A percentile compares a stretch with the other conserved stretches of the same genome.
These are phyloP conservation scores for Mesocentrotus franciscanus DNA, from an alignment of 53 echinoderm and acorn worm genomes.

Conservation along the genomic window DNA sequence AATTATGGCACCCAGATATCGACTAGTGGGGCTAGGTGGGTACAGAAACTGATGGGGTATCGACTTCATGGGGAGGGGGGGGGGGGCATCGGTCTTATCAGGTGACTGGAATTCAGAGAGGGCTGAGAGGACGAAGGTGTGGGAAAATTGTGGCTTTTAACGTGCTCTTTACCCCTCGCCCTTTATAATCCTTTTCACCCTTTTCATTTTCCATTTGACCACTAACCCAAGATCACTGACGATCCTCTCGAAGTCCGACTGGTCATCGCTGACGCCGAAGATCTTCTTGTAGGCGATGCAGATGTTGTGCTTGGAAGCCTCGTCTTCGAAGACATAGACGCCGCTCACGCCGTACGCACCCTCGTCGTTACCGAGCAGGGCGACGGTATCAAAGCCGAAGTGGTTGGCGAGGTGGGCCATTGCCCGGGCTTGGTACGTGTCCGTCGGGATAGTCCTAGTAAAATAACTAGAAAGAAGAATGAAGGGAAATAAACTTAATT, in stretches of 20 bases:
- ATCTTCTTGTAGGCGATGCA: conserved; percentile 81
- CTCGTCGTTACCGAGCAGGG: conserved; percentile 81
- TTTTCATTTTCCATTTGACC: not conserved
- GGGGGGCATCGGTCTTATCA: too few relatives aligned
- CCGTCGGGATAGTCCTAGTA: conserved; percentile 79
- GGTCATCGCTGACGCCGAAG: conserved; percentile 69
- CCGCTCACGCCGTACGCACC: conserved; percentile 81
- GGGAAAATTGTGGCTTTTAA: too few relatives aligned
- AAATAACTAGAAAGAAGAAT: conserved; percentile 77
- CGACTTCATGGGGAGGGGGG: too few relatives aligned
- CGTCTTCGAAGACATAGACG: conserved; percentile 69
- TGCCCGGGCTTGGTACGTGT: conserved; percentile 76
- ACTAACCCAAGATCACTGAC: conserved; percentile 25
- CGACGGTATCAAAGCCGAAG: conserved; percentile 82
- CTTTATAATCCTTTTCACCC: too few relatives aligned
- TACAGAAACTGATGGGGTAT: too few relatives aligned
- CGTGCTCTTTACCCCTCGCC: too few relatives aligned
- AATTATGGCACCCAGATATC: too few relatives aligned
- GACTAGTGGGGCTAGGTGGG: too few relatives aligned
- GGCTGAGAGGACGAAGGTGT: too few relatives aligned
- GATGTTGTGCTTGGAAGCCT: conserved; percentile 68
- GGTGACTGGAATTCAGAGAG: too few relatives aligned
- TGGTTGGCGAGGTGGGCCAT: conserved; percentile 75
- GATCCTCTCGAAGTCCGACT: not conserved
- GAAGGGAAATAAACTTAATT: not conserved